Evolutionary conservation across 2,797 vertebrate species (phyloP).

Genomic region (Pelochelys cantorii): DNA sequence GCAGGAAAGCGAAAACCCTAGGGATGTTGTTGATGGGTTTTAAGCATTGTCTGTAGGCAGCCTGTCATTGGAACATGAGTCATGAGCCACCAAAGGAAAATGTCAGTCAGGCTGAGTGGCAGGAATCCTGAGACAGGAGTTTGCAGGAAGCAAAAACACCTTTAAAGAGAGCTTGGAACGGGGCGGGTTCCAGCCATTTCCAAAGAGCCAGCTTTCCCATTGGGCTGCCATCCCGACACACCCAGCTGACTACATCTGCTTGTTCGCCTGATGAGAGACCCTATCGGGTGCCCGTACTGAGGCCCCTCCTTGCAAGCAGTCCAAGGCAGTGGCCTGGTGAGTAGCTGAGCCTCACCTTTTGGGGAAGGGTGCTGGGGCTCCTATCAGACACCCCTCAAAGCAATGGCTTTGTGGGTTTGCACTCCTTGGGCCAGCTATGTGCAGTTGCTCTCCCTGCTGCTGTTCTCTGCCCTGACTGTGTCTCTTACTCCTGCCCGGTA

Average conservation of each 20-base stretch:
- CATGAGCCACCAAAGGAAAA: slow-evolving; percentile 68
- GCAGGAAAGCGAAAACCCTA: slow-evolving; percentile 74
- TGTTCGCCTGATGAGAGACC: slow-evolving; percentile 32
- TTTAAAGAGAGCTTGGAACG: slow-evolving; percentile 47
- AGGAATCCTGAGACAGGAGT: slow-evolving; percentile 65
- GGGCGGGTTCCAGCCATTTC: slow-evolving; percentile 60
- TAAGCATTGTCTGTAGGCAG: slow-evolving; percentile 73
- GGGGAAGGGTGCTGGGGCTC: slow-evolving; percentile 66
- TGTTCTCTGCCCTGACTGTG: not conserved
- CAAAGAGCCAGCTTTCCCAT: slow-evolving; percentile 14
- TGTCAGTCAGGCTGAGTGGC: slow-evolving; percentile 61
- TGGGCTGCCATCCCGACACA: slow-evolving; percentile 55
- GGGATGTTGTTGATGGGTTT: slow-evolving; percentile 72
- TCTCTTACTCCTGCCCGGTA: slow-evolving; percentile 39
- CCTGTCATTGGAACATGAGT: slow-evolving; percentile 74
- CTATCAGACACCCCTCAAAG: slow-evolving; percentile 68
- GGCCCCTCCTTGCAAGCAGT: slow-evolving; percentile 53
- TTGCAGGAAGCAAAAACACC: slow-evolving; percentile 50
- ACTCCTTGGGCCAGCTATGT: slow-evolving; percentile 45
- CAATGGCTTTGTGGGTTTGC: slow-evolving; percentile 65
- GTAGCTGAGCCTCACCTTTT: slow-evolving; percentile 56
- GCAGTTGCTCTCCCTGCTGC: not conserved
- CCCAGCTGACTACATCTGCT: slow-evolving; percentile 50
- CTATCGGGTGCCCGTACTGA: slow-evolving; percentile 49
- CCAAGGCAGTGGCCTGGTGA: slow-evolving; percentile 66